Percentiles rank a stretch among this genome's conserved stretches.
Conservation (phyloP, 2,113 vertebrate genomes). For the Philantomba maxwellii region DNA sequence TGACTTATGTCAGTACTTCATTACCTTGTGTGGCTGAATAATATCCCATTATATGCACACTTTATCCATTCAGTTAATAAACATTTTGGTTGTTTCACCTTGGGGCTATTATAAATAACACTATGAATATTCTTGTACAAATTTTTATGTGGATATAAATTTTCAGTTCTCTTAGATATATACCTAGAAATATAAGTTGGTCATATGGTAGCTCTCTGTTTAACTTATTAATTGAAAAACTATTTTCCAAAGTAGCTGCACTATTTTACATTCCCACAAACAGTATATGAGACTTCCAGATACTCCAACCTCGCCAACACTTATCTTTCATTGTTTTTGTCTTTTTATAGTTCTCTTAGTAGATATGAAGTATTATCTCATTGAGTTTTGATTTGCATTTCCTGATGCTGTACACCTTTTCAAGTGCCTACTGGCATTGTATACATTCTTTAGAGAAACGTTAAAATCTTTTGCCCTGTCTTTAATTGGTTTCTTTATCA, state of each 20-base stretch:
- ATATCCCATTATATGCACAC: not conserved
- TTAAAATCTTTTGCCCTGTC: not conserved
- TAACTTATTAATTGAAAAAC: not conserved
- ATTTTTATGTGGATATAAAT: not conserved
- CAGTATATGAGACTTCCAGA: not conserved
- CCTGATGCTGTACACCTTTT: not conserved
- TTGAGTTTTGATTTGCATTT: not conserved
- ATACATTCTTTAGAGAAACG: not conserved
- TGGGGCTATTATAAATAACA: not conserved
- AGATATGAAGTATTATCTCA: not conserved
- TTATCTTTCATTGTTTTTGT: not conserved
- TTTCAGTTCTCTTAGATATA: not conserved
- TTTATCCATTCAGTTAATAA: not conserved
- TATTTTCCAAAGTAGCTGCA: not conserved
- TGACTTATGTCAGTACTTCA: not conserved
- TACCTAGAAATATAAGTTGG: not conserved
- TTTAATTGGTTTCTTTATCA: not conserved
- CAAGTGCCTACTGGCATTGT: not conserved
- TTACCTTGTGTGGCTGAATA: not conserved
- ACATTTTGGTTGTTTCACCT: not conserved
- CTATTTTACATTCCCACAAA: not conserved
- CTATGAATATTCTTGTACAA: not conserved
- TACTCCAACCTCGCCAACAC: not conserved
- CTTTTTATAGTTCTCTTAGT: not conserved
- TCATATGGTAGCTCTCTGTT: not conserved